Evolutionary conservation across 2,113 vertebrate species (phyloP).

Genomic region (Tupaia chinensis): DNA sequence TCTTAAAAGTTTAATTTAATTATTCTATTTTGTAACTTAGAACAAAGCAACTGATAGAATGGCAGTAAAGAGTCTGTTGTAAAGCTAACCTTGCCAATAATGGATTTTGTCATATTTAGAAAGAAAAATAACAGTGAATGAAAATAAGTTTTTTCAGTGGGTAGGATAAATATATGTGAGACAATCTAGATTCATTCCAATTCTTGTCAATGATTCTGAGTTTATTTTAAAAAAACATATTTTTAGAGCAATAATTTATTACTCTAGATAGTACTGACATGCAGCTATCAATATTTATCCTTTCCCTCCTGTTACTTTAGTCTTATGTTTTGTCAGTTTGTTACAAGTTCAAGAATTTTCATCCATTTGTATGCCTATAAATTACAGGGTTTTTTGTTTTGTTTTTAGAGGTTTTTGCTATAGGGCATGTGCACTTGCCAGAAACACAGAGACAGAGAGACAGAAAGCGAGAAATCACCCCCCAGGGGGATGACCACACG

Average conservation of each 20-base stretch:
- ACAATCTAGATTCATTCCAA: not conserved
- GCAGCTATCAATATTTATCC: not conserved
- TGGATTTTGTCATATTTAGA: constrained; percentile 67
- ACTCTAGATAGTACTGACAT: not conserved
- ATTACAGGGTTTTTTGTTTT: not conserved
- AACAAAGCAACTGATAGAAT: not conserved
- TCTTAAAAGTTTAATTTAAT: constrained; percentile 35
- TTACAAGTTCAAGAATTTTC: not conserved
- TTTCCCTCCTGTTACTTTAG: not conserved
- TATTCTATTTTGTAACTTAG: constrained; percentile 44
- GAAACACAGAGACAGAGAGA: no score
- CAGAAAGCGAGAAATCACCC: no score
- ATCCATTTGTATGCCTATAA: not conserved
- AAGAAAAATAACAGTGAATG: constrained; percentile 63
- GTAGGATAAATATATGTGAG: not conserved
- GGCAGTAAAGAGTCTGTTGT: constrained; percentile 27
- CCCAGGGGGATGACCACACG: no score
- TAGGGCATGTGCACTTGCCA: no score
- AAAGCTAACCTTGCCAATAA: constrained; percentile 43
- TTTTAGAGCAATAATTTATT: not conserved
- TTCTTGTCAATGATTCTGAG: constrained; percentile 2
- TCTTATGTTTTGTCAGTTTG: not conserved
- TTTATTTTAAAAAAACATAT: constrained; percentile 12
- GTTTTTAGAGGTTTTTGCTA: no score
- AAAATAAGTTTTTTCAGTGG: constrained; percentile 14